Evolutionary conservation across 1,140 invertebrate genomes (phyloP).

Genomic region (Euglossa dilemma): DNA sequence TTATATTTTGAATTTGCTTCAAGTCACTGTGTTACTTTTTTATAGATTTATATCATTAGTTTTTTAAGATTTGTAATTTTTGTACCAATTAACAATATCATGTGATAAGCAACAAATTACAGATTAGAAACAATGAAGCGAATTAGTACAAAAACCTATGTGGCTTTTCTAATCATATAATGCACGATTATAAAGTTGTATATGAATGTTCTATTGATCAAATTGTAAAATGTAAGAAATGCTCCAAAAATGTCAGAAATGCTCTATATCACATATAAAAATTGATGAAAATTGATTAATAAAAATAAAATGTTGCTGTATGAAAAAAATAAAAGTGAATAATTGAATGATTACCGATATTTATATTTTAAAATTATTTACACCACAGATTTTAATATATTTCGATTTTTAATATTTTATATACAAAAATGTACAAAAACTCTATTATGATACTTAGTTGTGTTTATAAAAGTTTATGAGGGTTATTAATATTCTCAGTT

Average conservation of each 20-base stretch:
- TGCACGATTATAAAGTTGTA: slow-evolving; percentile 41
- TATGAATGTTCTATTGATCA: slow-evolving; percentile 39
- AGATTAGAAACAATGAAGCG: slow-evolving; percentile 37
- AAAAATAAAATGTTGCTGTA: slow-evolving; percentile 51
- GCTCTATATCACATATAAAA: slow-evolving; percentile 24
- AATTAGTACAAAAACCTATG: slow-evolving; percentile 51
- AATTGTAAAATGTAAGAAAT: slow-evolving; percentile 37
- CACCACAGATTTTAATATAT: not conserved
- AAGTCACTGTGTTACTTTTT: slow-evolving; percentile 44
- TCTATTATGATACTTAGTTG: not conserved
- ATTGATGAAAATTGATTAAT: slow-evolving; percentile 45
- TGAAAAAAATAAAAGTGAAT: slow-evolving; percentile 13
- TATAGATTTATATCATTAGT: slow-evolving; percentile 39
- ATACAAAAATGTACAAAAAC: slow-evolving; percentile 10
- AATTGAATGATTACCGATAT: slow-evolving; percentile 4
- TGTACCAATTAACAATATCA: slow-evolving; percentile 37
- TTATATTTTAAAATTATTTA: slow-evolving; percentile 12
- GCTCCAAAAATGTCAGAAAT: slow-evolving; percentile 34
- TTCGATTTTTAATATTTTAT: slow-evolving; percentile 6
- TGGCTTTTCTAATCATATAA: slow-evolving; percentile 51
- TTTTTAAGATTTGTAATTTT: slow-evolving; percentile 41
- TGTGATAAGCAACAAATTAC: slow-evolving; percentile 45
- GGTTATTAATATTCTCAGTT: not conserved
- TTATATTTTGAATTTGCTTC: slow-evolving; percentile 39
- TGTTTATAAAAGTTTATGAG: not conserved